phyloP scores from a whole-genome alignment of 2,797 vertebrate species.

The Rousettus madagascariensis region DNA sequence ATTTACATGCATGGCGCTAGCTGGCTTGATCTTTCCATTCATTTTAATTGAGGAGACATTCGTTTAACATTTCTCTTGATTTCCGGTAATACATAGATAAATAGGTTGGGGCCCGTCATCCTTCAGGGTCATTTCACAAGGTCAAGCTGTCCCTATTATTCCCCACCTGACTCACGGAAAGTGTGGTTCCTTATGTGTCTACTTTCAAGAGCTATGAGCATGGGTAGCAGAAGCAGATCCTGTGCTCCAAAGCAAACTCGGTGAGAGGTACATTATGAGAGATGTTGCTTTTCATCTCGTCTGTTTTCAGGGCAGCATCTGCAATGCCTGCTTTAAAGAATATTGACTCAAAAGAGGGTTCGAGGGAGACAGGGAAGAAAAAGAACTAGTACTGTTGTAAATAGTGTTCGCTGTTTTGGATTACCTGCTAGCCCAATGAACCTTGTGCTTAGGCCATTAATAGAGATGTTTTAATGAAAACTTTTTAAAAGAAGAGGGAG shows the following conservation, averaged over 20 bases:
- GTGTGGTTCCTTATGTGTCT: neutral
- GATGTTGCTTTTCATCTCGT: neutral
- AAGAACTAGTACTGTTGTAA: neutral
- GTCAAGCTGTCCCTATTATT: neutral
- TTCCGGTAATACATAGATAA: neutral
- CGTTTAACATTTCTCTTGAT: neutral
- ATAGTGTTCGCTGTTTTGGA: neutral
- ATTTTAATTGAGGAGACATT: neutral
- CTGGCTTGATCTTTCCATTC: neutral
- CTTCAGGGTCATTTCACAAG: neutral
- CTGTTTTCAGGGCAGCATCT: slow-evolving; percentile 81
- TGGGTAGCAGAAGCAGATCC: neutral
- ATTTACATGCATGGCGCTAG: neutral
- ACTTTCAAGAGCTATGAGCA: neutral
- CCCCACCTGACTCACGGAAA: neutral
- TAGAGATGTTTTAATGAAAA: neutral
- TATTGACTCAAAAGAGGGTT: slow-evolving; percentile 66
- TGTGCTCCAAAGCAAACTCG: neutral
- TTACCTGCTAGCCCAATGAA: neutral
- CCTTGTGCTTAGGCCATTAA: neutral
- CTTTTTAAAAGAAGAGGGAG: neutral
- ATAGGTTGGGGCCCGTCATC: neutral
- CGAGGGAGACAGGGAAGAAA: neutral
- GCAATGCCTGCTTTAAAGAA: slow-evolving; percentile 77
- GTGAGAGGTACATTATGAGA: neutral